A percentile compares a stretch with the other conserved stretches of the same genome.
phyloP scores from a whole-genome alignment of 2,113 vertebrate species.

The Sebastes fasciatus region DNA sequence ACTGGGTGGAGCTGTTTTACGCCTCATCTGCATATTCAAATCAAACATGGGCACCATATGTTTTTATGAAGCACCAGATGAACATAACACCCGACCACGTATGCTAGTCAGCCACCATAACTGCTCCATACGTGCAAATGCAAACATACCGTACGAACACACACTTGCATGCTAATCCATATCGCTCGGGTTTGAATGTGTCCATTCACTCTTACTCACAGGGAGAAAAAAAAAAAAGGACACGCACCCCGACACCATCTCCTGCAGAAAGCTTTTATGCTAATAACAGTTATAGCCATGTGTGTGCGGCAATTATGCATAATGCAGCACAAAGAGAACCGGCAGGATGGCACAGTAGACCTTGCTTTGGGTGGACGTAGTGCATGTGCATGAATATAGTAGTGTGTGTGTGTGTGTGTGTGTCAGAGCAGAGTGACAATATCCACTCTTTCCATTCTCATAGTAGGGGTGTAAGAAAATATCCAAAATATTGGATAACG shows the following conservation, averaged over 20 bases:
- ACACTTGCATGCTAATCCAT: slow-evolving; percentile 48
- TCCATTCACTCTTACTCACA: slow-evolving; percentile 62
- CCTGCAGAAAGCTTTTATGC: slow-evolving; percentile 80
- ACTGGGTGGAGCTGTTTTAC: slow-evolving; percentile 22
- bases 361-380: slow-evolving; percentile 45
- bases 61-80: slow-evolving; percentile 74
- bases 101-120: slow-evolving; percentile 33
- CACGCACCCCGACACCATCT: slow-evolving; percentile 39
- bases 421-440: slow-evolving; percentile 6
- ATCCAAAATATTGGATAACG: too few species aligned
- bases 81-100: slow-evolving; percentile 67
- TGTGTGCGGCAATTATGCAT: slow-evolving; percentile 75
- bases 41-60: slow-evolving; percentile 83
- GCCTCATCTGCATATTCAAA: slow-evolving; percentile 82
- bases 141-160: slow-evolving; percentile 19
- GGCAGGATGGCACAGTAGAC: slow-evolving; percentile 64
- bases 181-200: slow-evolving; percentile 28
- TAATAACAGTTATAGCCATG: slow-evolving; percentile 69
- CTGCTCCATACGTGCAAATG: slow-evolving; percentile 24
- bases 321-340: slow-evolving; percentile 73
- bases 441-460: not conserved
- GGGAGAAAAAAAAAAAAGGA: slow-evolving; percentile 34
- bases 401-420: slow-evolving; percentile 17
- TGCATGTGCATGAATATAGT: slow-evolving; percentile 20
- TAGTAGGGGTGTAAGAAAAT: too few species aligned